Evolutionary conservation across 1,140 invertebrate genomes (phyloP).

Genomic region (Hermetia illucens): DNA sequence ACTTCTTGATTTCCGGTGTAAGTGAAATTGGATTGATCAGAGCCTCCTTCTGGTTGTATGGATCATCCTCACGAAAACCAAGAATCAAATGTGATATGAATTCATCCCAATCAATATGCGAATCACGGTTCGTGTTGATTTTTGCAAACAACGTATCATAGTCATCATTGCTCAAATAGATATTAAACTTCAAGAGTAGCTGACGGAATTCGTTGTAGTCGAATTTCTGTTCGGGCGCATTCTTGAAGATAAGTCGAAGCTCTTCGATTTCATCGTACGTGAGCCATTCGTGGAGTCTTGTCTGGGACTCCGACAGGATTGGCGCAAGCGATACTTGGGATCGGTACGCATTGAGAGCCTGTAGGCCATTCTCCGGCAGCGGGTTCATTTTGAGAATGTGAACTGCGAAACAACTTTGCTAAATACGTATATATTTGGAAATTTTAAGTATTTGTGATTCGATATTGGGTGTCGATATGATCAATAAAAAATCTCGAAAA

Average conservation of each 20-base stretch:
- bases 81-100: constrained; percentile 49
- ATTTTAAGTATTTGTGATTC: no score
- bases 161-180: constrained; percentile 12
- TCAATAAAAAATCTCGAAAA: no score
- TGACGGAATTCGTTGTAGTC: background rate
- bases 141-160: constrained; percentile 20
- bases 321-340: no score
- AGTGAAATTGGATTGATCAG: constrained; percentile 42
- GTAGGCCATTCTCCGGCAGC: no score
- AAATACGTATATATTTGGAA: no score
- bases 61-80: constrained; percentile 46
- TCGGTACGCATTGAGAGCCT: no score
- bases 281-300: background rate
- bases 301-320: no score
- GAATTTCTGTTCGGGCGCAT: background rate
- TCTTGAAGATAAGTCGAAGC: background rate
- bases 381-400: no score
- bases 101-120: constrained; percentile 48
- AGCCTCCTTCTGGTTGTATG: constrained; percentile 35
- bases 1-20: constrained; percentile 37
- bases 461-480: no score
- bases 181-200: background rate
- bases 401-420: no score
- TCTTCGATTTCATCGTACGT: background rate
- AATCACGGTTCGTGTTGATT: constrained; percentile 37